Base-by-base conservation (phyloP, 30 jellyfish, hydroid and myxozoan genomes). In the Aurelia sp. region DNA sequence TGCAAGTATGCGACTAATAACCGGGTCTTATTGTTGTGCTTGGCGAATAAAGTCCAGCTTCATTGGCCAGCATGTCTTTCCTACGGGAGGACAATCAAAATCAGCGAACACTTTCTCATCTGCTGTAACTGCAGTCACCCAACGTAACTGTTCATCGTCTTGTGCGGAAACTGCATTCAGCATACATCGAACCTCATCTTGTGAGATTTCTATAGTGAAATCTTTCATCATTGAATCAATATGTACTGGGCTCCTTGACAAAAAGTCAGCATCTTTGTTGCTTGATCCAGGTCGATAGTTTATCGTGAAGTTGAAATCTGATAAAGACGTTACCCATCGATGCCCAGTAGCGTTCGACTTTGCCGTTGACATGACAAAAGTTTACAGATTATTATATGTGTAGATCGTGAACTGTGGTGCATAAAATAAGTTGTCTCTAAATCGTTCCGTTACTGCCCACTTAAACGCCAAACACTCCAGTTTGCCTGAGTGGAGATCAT, bases 391-490 rank as follows among this genome's bases (percentile, higher is more conserved):
- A 47, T 78, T 78, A 68, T 78, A 80, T 48, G 89, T 78, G 80
- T 59, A 78, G n/a, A 78, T 81, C 13, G 68, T 65, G 41, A 78
- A 78, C 38, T 72, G 40, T 1, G 82, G 82, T 16, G 76, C 75
- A 31, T 50, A 76, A 24, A 16, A 57, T 24, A 76, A 40, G 41
- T 50, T 50, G 75, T 76, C 87, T 61, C 75, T 58, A 64, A 6
- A 78, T 20, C 50, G 89, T 38, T 78, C 80, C 13, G 82, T 59
- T 12, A 61, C 47, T 78, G 89, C 89, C 89, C 81, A 78, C 44
- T 78, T 78, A 44, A 78, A 33, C n/a, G 89, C 89, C 22, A 78
- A 22, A 40, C 60, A 44, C 80, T 78, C 82, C 58, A 78, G 81
- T 40, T 78, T 78, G 35, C 67, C 89, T 6, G 80, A 35, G 81